Conservation (phyloP, 2,113 vertebrate species). For the Formicarius rufipectus region DNA sequence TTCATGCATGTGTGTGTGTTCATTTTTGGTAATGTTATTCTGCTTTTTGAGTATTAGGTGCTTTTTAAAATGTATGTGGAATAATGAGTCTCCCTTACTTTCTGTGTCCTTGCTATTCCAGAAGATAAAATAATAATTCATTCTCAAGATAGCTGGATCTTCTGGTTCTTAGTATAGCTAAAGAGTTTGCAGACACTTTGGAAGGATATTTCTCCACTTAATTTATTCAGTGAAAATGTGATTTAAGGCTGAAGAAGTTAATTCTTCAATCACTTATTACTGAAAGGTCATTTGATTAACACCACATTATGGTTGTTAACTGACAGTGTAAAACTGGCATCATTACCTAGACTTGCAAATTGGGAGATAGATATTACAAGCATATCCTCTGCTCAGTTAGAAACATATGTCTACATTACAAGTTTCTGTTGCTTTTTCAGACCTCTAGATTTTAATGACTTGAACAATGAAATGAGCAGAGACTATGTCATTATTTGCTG, state of each 20-base stretch:
- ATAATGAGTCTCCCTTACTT: not conserved
- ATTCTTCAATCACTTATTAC: constrained; percentile 22
- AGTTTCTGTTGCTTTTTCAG: not conserved
- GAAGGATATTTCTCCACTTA: not conserved
- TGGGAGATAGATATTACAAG: not conserved
- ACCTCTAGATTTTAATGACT: not conserved
- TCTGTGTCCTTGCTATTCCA: not conserved
- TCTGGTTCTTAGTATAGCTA: not conserved
- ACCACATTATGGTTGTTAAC: constrained; percentile 16
- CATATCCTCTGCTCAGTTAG: not conserved
- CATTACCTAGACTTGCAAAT: not conserved
- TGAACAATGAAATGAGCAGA: not conserved
- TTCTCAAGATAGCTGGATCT: not conserved
- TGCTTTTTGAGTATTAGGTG: not conserved
- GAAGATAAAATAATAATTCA: not conserved
- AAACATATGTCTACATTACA: not conserved
- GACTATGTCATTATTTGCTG: not conserved
- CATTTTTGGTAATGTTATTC: not conserved
- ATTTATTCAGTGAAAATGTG: not conserved
- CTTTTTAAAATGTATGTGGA: rapidly evolving
- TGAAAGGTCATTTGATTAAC: constrained; percentile 22
- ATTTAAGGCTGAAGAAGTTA: constrained; percentile 31
- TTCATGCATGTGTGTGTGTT: no score
- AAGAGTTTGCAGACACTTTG: not conserved
- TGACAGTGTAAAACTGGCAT: constrained; percentile 26